A percentile compares a stretch with the other conserved stretches of the same genome.
Evolutionary conservation across 2,888 invertebrate genomes (phyloP).

Genomic region (Mythimna vitellina): DNA sequence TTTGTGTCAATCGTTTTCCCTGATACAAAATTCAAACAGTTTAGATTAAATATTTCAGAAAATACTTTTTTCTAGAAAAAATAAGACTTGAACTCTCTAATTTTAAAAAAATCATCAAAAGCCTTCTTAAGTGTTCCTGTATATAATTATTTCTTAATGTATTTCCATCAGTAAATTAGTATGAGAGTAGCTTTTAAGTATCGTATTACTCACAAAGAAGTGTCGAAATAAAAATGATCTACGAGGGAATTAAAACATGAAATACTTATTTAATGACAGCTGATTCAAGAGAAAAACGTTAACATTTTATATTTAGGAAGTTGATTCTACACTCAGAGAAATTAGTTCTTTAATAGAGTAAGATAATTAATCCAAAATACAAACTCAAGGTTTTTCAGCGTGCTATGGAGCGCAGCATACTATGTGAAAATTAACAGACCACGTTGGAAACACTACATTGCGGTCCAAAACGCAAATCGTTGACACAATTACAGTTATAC

Average conservation of each 20-base stretch:
- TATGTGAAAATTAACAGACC: too few relatives aligned
- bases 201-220: constrained; percentile 14
- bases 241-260: not conserved
- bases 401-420: too few relatives aligned
- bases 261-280: constrained; percentile 2
- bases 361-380: not conserved
- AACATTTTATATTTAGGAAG: not conserved
- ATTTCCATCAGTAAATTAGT: constrained; percentile 12
- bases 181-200: constrained; percentile 7
- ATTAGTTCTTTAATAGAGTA: not conserved
- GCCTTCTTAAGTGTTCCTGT: not conserved
- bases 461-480: too few relatives aligned
- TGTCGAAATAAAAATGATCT: constrained; percentile 12
- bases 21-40: too few relatives aligned
- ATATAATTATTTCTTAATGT: constrained; percentile 12
- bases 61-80: not conserved
- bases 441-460: too few relatives aligned
- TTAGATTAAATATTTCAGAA: too few relatives aligned
- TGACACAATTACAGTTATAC: too few relatives aligned
- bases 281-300: not conserved
- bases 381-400: too few relatives aligned
- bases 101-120: constrained; percentile 7
- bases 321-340: not conserved
- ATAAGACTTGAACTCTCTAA: not conserved
- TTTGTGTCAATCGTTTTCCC: too few relatives aligned